A percentile compares a stretch with the other conserved stretches of the same genome.
Conservation (phyloP, 2,888 invertebrate species). For the Schizotus pectinicornis region DNA sequence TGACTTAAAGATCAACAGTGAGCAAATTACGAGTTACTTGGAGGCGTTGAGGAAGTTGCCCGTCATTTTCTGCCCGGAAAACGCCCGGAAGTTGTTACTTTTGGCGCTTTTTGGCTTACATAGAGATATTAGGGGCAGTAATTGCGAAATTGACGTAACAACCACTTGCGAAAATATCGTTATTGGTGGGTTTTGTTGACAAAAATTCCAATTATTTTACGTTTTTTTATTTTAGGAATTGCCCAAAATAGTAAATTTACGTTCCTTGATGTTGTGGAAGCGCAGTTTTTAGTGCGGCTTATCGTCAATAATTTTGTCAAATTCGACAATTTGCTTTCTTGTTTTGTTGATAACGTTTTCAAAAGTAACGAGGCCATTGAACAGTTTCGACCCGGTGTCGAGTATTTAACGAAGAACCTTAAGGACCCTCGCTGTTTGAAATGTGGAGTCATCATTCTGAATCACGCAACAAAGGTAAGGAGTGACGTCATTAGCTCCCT, state of each 20-base stretch:
- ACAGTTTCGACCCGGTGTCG: constrained; percentile 37
- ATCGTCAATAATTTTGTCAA: constrained; percentile 41
- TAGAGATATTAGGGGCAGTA: constrained; percentile 39
- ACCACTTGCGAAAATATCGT: constrained; percentile 36
- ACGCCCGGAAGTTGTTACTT: constrained; percentile 42
- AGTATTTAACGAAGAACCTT: constrained; percentile 42
- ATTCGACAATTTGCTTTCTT: constrained; percentile 40
- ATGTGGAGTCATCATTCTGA: constrained; percentile 41
- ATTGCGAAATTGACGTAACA: constrained; percentile 20
- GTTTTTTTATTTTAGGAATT: constrained; percentile 41
- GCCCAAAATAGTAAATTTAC: constrained; percentile 40
- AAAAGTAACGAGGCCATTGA: constrained; percentile 40
- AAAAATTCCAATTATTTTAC: constrained; percentile 2
- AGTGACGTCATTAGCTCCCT: background rate
- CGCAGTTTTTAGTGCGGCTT: constrained; percentile 32
- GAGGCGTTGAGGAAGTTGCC: constrained; percentile 45
- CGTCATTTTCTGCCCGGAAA: constrained; percentile 40
- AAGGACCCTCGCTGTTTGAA: constrained; percentile 40
- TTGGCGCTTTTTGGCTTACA: constrained; percentile 47
- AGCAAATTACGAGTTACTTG: constrained; percentile 35
- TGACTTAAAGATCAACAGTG: constrained; percentile 31
- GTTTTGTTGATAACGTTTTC: constrained; percentile 44
- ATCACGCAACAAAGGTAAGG: constrained; percentile 45
- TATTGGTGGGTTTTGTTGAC: constrained; percentile 42
- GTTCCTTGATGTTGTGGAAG: constrained; percentile 35